Conservation (phyloP, 1,140 invertebrate genomes). For the Bombyx mori region ASM3026992v2 NC_085114.1:6808001-6808500, state of each 20-base stretch:
- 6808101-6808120: constrained; percentile 16
- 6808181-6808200: constrained; percentile 11
- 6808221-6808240: constrained; percentile 12
- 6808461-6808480: no score
- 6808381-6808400: no score
- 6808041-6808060: constrained; percentile 15
- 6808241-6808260: constrained; percentile 12
- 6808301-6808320: no score
- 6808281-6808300: neutral
- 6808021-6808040: constrained; percentile 17
- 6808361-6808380: no score
- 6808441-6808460: no score
- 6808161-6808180: constrained; percentile 13
- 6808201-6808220: constrained; percentile 12
- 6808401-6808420: no score
- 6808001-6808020: constrained; percentile 21
- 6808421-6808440: no score
- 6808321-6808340: no score
- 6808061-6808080: constrained; percentile 15
- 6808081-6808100: constrained; percentile 11
- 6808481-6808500: no score
- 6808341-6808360: no score
- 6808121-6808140: constrained; percentile 19
- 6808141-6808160: constrained; percentile 20
- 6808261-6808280: constrained; percentile 10